phyloP scores from a whole-genome alignment of 2,797 vertebrate genomes.

The Macropus fuliginosus region DNA sequence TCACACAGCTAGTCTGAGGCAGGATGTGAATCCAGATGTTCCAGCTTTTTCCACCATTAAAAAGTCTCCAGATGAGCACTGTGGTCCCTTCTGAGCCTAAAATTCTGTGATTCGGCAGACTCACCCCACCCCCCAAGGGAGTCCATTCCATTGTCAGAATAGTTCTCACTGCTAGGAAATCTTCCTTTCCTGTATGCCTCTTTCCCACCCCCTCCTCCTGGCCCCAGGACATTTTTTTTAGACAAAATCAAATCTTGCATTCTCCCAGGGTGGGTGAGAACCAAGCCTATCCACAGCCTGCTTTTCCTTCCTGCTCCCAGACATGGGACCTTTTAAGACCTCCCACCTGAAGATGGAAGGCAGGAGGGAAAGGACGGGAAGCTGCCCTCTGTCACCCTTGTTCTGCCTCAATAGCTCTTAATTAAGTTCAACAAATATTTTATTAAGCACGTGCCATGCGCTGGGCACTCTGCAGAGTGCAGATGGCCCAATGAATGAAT shows the following conservation, averaged over 20 bases:
- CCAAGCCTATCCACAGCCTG: constrained; percentile 1
- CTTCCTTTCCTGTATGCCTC: not conserved
- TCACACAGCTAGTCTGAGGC: not conserved
- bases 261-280: constrained; percentile 47
- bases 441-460: not conserved
- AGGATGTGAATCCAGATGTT: not conserved
- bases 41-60: not conserved
- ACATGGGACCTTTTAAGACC: constrained; percentile 24
- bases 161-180: not conserved
- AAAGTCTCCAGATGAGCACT: not conserved
- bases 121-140: not conserved
- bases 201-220: not conserved
- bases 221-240: constrained; percentile 38
- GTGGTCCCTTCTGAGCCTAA: not conserved
- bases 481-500: not conserved
- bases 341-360: constrained; percentile 33
- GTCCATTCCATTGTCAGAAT: not conserved
- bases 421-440: not conserved
- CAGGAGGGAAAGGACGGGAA: constrained; percentile 42
- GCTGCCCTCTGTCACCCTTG: constrained; percentile 42
- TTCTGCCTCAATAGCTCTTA: constrained; percentile 27
- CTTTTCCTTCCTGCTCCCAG: not conserved
- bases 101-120: not conserved
- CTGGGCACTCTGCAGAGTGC: not conserved
- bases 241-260: constrained; percentile 44